Conservation (phyloP, 2,888 invertebrate genomes). For the Petrolisthes cinctipes region DNA sequence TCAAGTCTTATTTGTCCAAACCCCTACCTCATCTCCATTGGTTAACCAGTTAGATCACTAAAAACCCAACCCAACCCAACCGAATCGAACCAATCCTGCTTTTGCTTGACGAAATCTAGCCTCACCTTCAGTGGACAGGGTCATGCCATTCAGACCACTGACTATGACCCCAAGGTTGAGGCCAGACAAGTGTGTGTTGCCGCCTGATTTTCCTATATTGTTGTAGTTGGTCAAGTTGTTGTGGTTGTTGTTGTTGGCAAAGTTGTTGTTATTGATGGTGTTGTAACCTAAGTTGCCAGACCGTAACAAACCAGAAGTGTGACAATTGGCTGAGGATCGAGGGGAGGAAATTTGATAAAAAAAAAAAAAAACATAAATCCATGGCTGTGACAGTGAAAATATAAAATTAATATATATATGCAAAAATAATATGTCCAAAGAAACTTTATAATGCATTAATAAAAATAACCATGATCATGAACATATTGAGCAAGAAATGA, state of each 20-base stretch:
- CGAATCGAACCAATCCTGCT: too few relatives aligned
- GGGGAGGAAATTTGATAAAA: background rate
- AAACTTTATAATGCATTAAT: background rate
- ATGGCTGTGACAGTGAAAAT: background rate
- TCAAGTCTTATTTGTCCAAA: too few relatives aligned
- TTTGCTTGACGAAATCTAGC: too few relatives aligned
- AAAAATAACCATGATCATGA: background rate
- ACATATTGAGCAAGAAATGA: too few relatives aligned
- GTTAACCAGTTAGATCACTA: too few relatives aligned
- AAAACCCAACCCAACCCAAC: too few relatives aligned
- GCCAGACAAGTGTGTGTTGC: background rate
- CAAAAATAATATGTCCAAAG: background rate
- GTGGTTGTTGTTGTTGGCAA: background rate
- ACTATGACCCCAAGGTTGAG: background rate
- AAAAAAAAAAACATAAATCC: background rate
- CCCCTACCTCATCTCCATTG: too few relatives aligned
- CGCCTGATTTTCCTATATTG: background rate
- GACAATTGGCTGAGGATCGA: background rate
- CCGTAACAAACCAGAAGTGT: background rate
- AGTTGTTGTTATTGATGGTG: background rate
- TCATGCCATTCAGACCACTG: conserved; percentile 1
- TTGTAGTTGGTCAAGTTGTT: background rate
- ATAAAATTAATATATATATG: background rate
- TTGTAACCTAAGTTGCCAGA: background rate
- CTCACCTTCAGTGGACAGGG: background rate